These are phyloP conservation scores for Speoplatyrhinus poulsoni DNA, from an alignment of 2,113 vertebrate genomes.

Conservation along the genomic window DNA sequence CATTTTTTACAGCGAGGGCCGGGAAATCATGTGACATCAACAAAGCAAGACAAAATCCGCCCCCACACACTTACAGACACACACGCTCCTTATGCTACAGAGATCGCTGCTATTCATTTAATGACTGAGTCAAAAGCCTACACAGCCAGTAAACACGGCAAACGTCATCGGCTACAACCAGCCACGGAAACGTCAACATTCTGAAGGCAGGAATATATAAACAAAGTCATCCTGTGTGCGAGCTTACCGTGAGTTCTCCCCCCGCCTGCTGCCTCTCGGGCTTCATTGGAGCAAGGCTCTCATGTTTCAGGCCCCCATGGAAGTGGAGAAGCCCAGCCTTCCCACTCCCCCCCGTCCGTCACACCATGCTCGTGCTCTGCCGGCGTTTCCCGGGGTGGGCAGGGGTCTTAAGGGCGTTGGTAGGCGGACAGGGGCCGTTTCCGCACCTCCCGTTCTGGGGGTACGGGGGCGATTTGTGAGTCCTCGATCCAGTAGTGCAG, in stretches of 20 bases:
- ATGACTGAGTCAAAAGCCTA: constrained; percentile 49
- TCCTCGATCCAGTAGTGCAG: constrained; percentile 51
- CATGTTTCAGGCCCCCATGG: constrained; percentile 61
- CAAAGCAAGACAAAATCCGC: constrained; percentile 53
- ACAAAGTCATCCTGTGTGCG: constrained; percentile 18
- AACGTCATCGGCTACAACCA: constrained; percentile 48
- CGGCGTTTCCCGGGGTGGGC: constrained; percentile 58
- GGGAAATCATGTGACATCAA: constrained; percentile 74
- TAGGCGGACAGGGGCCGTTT: constrained; percentile 44
- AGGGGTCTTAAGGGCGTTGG: constrained; percentile 51
- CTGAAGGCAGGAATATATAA: constrained; percentile 12
- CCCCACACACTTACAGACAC: constrained; percentile 29
- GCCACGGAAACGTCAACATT: constrained; percentile 54
- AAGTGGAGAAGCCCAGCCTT: constrained; percentile 50
- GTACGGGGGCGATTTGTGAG: constrained; percentile 72
- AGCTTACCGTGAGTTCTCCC: constrained; percentile 61
- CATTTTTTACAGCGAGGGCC: constrained; percentile 48
- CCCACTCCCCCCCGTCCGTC: constrained; percentile 31
- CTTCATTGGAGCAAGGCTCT: constrained; percentile 62
- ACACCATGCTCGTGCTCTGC: constrained; percentile 71
- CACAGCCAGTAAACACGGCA: constrained; percentile 61
- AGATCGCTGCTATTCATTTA: constrained; percentile 59
- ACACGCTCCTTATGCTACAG: constrained; percentile 31
- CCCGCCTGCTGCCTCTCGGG: constrained; percentile 56
- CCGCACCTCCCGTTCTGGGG: constrained; percentile 70